phyloP scores from a whole-genome alignment of 2,888 invertebrate species.

The Oscheius sp. region DNA sequence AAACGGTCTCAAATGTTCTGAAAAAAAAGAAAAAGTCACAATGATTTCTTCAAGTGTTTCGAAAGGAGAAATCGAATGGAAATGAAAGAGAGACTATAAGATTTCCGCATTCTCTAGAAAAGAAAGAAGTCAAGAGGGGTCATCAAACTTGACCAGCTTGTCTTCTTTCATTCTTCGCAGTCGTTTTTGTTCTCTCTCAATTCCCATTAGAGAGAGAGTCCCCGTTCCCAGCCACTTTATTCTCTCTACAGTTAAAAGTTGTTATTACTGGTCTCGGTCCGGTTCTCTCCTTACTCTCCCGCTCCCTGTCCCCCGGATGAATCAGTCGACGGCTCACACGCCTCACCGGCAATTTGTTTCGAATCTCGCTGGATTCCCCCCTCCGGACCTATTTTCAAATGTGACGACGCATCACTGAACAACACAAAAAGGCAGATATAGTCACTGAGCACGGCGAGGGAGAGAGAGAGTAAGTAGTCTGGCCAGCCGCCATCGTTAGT shows the following conservation, averaged over 20 bases:
- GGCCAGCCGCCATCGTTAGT: not conserved
- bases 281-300: constrained; percentile 19
- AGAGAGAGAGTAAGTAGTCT: not conserved
- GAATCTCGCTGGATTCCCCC: constrained; percentile 5
- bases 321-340: constrained; percentile 6
- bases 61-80: no score
- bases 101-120: no score
- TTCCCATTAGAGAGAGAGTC: not conserved
- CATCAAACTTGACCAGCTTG: no score
- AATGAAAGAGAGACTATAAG: no score
- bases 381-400: constrained; percentile 26
- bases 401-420: constrained; percentile 25
- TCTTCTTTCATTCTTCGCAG: no score
- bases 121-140: no score
- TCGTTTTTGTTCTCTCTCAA: not conserved
- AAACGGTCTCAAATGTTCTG: no score
- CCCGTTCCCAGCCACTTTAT: constrained; percentile 5
- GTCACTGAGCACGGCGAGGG: not conserved
- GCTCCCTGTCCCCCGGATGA: constrained; percentile 4
- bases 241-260: constrained; percentile 21
- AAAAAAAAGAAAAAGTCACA: no score
- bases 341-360: constrained; percentile 28
- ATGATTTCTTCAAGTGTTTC: no score
- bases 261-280: constrained; percentile 24
- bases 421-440: constrained; percentile 15